Percentiles rank a stretch among this genome's conserved stretches.
phyloP scores from a whole-genome alignment of 2,797 vertebrate genomes.

The Rhadinocentrus ornatus region DNA sequence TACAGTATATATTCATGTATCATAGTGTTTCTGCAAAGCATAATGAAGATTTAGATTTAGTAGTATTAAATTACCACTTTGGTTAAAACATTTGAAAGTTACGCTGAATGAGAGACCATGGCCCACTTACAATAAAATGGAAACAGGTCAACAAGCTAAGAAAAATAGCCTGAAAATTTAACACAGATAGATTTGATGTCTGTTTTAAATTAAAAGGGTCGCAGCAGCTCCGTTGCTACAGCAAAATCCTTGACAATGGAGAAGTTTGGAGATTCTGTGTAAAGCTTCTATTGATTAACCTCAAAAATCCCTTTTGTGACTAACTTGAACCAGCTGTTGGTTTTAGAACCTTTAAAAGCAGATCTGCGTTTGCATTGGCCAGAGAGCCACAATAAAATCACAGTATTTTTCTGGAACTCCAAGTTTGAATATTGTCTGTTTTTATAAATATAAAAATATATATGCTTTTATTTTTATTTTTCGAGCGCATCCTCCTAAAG shows the following conservation, averaged over 20 bases:
- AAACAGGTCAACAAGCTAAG: conserved; percentile 73
- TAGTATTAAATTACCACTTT: neutral
- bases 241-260: neutral
- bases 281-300: neutral
- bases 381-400: neutral
- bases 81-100: neutral
- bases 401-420: neutral
- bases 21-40: neutral
- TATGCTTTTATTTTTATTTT: too few species aligned
- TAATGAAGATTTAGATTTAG: neutral
- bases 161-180: conserved; percentile 48
- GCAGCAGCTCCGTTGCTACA: neutral
- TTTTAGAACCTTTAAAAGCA: neutral
- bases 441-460: too few species aligned
- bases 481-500: too few species aligned
- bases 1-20: neutral
- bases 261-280: neutral
- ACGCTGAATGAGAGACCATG: conserved; percentile 48
- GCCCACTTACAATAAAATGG: conserved; percentile 71
- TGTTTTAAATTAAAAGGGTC: conserved; percentile 16
- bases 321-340: neutral
- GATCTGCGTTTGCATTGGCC: too few species aligned
- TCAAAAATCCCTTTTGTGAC: neutral
- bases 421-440: too few species aligned
- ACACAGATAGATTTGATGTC: conserved; percentile 30